Conservation (phyloP, 92 coral and sea anemone genomes). For the Porites evermanni region DNA sequence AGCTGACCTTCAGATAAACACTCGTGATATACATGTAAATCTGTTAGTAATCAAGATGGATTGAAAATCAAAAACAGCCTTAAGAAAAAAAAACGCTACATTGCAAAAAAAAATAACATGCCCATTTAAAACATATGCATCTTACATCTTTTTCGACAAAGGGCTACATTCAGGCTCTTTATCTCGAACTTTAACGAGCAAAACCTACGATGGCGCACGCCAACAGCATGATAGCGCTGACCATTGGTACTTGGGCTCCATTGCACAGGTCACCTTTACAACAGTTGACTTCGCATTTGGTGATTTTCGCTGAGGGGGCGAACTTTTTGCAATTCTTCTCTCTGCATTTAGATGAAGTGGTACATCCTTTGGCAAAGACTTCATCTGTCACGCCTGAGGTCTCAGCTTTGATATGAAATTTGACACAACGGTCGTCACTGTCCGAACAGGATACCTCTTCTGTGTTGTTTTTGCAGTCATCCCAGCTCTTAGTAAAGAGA, state of each 20-base stretch:
- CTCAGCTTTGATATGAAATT: not conserved
- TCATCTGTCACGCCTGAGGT: not conserved
- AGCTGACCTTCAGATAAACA: no score
- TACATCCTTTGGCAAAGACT: no score
- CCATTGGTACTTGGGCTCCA: conserved; percentile 42
- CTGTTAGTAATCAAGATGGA: no score
- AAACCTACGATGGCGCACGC: conserved; percentile 53
- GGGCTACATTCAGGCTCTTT: no score
- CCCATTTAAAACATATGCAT: no score
- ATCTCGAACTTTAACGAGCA: not conserved
- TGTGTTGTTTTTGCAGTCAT: not conserved
- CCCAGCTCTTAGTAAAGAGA: not conserved
- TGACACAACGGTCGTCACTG: conserved; percentile 20
- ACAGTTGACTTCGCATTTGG: conserved; percentile 49
- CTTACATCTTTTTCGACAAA: no score
- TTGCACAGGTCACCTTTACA: conserved; percentile 56
- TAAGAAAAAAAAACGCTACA: no score
- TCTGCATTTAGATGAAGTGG: not conserved
- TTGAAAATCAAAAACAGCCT: no score
- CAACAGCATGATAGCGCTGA: conserved; percentile 50
- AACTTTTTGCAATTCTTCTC: conserved; percentile 8
- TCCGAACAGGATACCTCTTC: not conserved
- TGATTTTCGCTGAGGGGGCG: not conserved
- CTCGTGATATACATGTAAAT: no score
- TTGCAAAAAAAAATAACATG: no score